Percentiles rank a stretch among this genome's conserved stretches.
phyloP scores from a whole-genome alignment of 1,140 invertebrate species.

The Caenorhabditis inopinata region DNA sequence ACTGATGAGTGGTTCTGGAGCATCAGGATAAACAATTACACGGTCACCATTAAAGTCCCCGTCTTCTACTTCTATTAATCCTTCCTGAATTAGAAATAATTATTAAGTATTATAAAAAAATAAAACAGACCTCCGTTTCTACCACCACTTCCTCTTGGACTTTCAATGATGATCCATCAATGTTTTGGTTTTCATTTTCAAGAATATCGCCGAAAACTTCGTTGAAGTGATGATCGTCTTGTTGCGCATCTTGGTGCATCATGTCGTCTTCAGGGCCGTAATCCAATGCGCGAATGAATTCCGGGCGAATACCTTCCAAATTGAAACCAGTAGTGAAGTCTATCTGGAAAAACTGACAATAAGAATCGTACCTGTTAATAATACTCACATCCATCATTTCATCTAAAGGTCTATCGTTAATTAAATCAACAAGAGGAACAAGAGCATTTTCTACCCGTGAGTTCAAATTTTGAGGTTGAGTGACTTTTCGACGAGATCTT shows the following conservation, averaged over 20 bases:
- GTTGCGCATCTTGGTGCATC: no score
- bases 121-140: background rate
- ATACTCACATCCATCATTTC: background rate
- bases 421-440: background rate
- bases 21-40: no score
- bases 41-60: no score
- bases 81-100: no score
- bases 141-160: background rate
- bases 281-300: background rate
- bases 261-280: background rate
- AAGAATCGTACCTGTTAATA: background rate
- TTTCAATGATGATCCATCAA: background rate
- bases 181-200: no score
- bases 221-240: no score
- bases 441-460: background rate
- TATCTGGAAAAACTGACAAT: no score
- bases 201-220: no score
- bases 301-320: background rate
- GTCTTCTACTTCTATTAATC: no score
- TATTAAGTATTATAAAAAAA: background rate
- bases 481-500: background rate
- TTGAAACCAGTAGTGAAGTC: no score
- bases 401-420: background rate
- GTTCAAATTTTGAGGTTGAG: background rate
- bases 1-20: no score